Evolutionary conservation across 1,140 invertebrate species (phyloP).

Genomic region (Cyclina sinensis): DNA sequence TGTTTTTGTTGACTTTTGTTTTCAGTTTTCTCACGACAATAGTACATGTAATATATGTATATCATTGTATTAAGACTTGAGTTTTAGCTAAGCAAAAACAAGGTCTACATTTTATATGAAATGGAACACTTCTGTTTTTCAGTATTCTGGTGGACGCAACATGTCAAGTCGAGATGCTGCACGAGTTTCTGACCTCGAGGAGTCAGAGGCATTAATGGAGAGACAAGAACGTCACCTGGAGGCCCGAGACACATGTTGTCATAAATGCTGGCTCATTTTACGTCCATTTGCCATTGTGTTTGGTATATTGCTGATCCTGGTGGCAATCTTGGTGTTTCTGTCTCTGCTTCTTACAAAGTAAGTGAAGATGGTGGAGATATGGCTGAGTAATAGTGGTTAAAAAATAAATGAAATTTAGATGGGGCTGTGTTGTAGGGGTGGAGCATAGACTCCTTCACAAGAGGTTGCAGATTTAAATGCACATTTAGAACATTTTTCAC

Average conservation of each 20-base stretch:
- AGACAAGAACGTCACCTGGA: constrained; percentile 82
- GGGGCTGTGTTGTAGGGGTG: no score
- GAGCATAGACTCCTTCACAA: no score
- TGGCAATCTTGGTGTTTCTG: constrained; percentile 86
- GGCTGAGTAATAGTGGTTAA: no score
- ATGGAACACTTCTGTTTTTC: constrained; percentile 12
- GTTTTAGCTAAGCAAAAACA: no score
- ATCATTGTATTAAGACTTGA: no score
- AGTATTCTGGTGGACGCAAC: constrained; percentile 69
- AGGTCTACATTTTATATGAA: no score
- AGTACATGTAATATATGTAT: no score
- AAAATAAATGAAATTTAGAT: no score
- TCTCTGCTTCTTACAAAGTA: constrained; percentile 87
- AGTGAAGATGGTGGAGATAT: constrained; percentile 55
- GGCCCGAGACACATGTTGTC: constrained; percentile 77
- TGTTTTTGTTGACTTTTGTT: no score
- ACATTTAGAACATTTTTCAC: no score
- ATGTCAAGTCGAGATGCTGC: constrained; percentile 77
- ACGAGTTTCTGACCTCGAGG: constrained; percentile 82
- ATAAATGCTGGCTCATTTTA: constrained; percentile 82
- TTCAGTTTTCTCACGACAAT: no score
- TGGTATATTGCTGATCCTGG: constrained; percentile 83
- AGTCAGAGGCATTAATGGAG: constrained; percentile 82
- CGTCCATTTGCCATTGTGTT: constrained; percentile 86
- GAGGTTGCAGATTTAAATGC: no score